A percentile compares a stretch with the other conserved stretches of the same genome.
These are phyloP conservation scores for Smutsia gigantea DNA, from an alignment of 2,797 vertebrate genomes.

Conservation along the genomic window DNA sequence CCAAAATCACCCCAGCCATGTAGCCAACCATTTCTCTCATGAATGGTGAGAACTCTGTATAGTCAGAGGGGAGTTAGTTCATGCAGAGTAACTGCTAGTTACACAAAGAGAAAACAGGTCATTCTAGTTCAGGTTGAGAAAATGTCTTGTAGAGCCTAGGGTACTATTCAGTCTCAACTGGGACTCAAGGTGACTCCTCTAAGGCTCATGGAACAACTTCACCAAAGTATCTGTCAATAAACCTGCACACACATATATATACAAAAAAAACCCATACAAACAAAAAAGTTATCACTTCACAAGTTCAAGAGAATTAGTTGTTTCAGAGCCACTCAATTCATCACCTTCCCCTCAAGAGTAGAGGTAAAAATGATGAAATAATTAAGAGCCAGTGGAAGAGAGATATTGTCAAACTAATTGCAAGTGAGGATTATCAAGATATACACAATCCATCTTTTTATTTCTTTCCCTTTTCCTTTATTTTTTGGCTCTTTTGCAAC, in stretches of 20 bases:
- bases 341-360: constrained; percentile 27
- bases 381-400: background rate
- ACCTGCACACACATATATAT: background rate
- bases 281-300: constrained; percentile 10
- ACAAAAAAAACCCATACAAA: background rate
- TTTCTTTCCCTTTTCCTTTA: background rate
- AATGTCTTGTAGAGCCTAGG: background rate
- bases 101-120: constrained; percentile 10
- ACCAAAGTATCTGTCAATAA: constrained; percentile 27
- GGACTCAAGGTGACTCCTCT: background rate
- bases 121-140: background rate
- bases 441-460: background rate
- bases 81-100: background rate
- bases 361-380: background rate
- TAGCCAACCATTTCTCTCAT: constrained; percentile 14
- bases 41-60: background rate
- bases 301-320: constrained; percentile 40
- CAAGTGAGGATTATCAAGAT: background rate
- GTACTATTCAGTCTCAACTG: background rate
- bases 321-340: constrained; percentile 3
- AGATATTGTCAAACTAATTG: constrained; percentile 48
- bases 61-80: background rate
- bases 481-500: constrained; percentile 35
- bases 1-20: background rate
- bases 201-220: background rate